These are phyloP conservation scores for Trypoxylon attenuatum DNA, from an alignment of 2,888 invertebrate genomes.

Conservation along the genomic window DNA sequence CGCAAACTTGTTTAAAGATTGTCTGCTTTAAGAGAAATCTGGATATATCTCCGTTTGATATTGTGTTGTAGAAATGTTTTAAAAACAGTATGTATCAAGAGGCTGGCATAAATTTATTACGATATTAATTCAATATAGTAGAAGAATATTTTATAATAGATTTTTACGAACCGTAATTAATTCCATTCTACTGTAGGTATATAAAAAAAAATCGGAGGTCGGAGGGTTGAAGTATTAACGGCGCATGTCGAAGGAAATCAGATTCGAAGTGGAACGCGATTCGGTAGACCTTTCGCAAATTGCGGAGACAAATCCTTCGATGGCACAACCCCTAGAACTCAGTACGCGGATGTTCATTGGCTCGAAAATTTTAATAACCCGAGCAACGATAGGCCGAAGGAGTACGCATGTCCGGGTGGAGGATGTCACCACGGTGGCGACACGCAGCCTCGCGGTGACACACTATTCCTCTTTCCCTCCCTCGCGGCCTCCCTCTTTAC, in stretches of 20 bases:
- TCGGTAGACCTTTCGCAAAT: background rate
- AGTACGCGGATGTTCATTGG: conserved; percentile 64
- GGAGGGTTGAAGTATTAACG: no score
- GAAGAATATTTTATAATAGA: no score
- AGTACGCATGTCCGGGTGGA: conserved; percentile 72
- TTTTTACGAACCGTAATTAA: no score
- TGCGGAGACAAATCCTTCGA: conserved; percentile 13
- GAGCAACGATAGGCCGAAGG: conserved; percentile 67
- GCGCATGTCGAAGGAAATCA: background rate
- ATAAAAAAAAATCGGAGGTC: no score
- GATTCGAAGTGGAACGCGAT: background rate
- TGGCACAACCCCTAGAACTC: conserved; percentile 39
- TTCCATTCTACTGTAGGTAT: no score
- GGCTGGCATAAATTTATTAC: no score
- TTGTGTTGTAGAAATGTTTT: no score
- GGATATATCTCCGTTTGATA: no score
- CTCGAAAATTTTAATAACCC: conserved; percentile 71
- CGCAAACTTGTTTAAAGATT: no score
- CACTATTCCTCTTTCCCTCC: conserved; percentile 4
- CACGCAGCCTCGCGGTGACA: conserved; percentile 60
- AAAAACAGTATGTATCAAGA: no score
- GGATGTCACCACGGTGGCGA: conserved; percentile 64
- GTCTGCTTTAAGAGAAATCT: no score
- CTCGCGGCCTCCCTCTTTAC: conserved; percentile 20
- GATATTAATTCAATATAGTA: no score